A percentile compares a stretch with the other conserved stretches of the same genome.
Conservation (phyloP, 2,888 invertebrate genomes). For the Lepas anatifera region DNA sequence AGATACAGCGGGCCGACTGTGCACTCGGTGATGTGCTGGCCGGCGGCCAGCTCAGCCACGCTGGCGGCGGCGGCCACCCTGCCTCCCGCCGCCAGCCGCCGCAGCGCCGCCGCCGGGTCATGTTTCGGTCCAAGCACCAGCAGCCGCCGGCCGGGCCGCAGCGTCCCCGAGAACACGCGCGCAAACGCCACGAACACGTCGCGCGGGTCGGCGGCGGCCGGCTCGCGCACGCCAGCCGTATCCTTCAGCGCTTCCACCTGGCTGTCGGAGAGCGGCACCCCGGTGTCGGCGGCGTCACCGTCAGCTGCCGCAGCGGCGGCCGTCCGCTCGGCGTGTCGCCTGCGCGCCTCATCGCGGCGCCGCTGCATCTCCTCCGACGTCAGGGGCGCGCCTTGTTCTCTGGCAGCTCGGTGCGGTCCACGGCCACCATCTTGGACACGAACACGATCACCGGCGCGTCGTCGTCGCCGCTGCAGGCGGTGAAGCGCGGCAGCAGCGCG, state of each 20-base stretch:
- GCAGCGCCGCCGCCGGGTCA: slow-evolving; percentile 51
- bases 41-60: slow-evolving; percentile 32
- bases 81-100: slow-evolving; percentile 27
- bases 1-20: slow-evolving; percentile 65
- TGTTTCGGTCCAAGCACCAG: slow-evolving; percentile 81
- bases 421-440: slow-evolving; percentile 52
- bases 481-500: slow-evolving; percentile 52
- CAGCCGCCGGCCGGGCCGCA: slow-evolving; percentile 51
- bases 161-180: slow-evolving; percentile 76
- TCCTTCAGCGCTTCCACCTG: slow-evolving; percentile 61
- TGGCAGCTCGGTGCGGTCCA: slow-evolving; percentile 57
- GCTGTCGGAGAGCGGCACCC: slow-evolving; percentile 82
- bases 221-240: slow-evolving; percentile 43
- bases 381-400: slow-evolving; percentile 45
- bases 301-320: no score
- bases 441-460: slow-evolving; percentile 57
- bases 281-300: no score
- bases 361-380: slow-evolving; percentile 60
- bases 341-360: slow-evolving; percentile 53
- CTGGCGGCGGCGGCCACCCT: slow-evolving; percentile 39
- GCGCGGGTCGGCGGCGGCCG: slow-evolving; percentile 30
- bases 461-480: slow-evolving; percentile 50
- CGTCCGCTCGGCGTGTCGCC: slow-evolving; percentile 43
- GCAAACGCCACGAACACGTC: slow-evolving; percentile 81
- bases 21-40: slow-evolving; percentile 35